phyloP scores from a whole-genome alignment of 2,113 vertebrate species.

The Brevimyrus niger region DNA sequence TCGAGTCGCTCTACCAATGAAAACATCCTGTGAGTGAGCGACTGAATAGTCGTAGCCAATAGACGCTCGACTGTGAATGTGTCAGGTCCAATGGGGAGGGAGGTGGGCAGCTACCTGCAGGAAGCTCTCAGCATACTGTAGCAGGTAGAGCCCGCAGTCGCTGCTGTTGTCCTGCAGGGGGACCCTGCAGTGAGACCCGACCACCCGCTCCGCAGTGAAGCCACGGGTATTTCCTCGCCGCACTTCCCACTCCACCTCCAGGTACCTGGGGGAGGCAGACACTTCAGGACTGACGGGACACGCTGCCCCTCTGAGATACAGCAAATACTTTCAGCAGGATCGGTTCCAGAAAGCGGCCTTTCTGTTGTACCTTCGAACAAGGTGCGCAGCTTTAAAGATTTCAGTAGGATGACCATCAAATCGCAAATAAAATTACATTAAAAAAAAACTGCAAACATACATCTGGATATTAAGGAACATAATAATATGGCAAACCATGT shows the following conservation, averaged over 20 bases:
- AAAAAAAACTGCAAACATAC: not conserved
- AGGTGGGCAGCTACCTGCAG: slow-evolving; percentile 68
- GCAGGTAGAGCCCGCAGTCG: slow-evolving; percentile 88
- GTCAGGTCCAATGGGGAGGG: not conserved
- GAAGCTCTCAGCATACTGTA: slow-evolving; percentile 94
- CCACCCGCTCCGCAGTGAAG: slow-evolving; percentile 74
- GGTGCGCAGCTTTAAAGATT: not conserved
- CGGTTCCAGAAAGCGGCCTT: not conserved
- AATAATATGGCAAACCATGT: not conserved
- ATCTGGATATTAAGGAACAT: not conserved
- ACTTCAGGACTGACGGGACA: not conserved
- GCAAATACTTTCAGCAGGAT: not conserved
- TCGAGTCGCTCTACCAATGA: not conserved
- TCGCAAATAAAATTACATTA: not conserved
- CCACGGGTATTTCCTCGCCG: slow-evolving; percentile 67
- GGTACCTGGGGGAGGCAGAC: slow-evolving; percentile 64
- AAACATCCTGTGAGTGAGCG: not conserved
- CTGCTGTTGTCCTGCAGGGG: slow-evolving; percentile 94
- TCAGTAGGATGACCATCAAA: not conserved
- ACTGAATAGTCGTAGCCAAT: too few relatives aligned
- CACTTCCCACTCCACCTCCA: slow-evolving; percentile 85
- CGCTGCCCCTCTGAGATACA: not conserved
- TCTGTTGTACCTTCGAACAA: not conserved
- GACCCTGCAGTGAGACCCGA: slow-evolving; percentile 75
- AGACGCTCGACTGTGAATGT: not conserved